Evolutionary conservation across 2,888 invertebrate genomes (phyloP), one percentile per base, ranked within the genome.

Genomic region (Euplagia quadripunctaria): DNA sequence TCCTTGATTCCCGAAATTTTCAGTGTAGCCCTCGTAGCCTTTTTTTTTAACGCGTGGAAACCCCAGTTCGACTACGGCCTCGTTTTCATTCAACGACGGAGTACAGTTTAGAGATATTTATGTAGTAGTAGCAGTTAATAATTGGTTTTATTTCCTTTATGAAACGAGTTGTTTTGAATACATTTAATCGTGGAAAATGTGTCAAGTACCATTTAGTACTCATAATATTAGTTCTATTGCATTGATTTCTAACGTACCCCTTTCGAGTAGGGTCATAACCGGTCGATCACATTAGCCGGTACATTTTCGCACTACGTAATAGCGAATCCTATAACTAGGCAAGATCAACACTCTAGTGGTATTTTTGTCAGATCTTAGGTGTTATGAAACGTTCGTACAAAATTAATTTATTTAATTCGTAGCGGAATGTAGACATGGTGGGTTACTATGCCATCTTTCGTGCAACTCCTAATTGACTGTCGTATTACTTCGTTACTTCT

Each of bases 401-500:
- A 43, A 6, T 9, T 20, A 7, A 55, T n/a, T 20, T 20, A 20
- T 20, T 11, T 20, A 12, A 58, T 11, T 58, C 12, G 5, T 31
- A 31, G 31, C 31, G 2, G 1, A 31, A 0, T 55, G n/a, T 12
- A 20, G 46, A 49, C n/a, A 64, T 46, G 43, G 46, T 46, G 43
- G 46, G n/a, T 20, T 8, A 65, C 72, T 68, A 61, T 46, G 61
- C 49, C 73, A 66, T 76, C 65, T 63, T 64, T 17, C 65, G 55
- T 73, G 67, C 52, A 64, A 11, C 58, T 66, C 20, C 63, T 41
- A 61, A 41, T 41, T 63, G 68, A 43, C 58, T 58, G 65, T 63
- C 20, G 46, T 66, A 78, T 73, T 71, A 70, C 68, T 67, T 75
- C 51, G 64, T 75, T 75, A 72, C 43, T 14, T 55, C 55, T 42